These are phyloP conservation scores for Caenorhabditis wallacei DNA, from an alignment of 2,888 invertebrate species.

Conservation along the genomic window DNA sequence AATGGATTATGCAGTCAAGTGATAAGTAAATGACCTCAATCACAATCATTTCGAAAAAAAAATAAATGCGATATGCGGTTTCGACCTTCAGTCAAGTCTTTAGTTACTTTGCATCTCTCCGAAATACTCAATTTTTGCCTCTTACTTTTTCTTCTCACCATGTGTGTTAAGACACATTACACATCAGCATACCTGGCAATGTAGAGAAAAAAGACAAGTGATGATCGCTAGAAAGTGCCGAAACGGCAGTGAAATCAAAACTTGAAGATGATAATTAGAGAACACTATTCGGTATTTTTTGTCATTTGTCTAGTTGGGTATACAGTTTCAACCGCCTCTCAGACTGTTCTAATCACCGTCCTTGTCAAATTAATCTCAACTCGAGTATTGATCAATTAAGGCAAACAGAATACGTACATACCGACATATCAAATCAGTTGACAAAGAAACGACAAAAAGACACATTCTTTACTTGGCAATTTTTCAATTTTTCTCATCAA, in stretches of 20 bases:
- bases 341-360: slow-evolving; percentile 26
- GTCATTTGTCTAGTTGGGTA: neutral
- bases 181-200: slow-evolving; percentile 53
- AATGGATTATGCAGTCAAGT: slow-evolving; percentile 52
- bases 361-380: slow-evolving; percentile 34
- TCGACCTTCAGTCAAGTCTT: slow-evolving; percentile 25
- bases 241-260: slow-evolving; percentile 40
- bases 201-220: slow-evolving; percentile 15
- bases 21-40: slow-evolving; percentile 46
- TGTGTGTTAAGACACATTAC: slow-evolving; percentile 58
- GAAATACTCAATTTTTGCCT: slow-evolving; percentile 40
- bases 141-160: slow-evolving; percentile 27
- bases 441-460: slow-evolving; percentile 35
- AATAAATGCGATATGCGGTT: slow-evolving; percentile 21
- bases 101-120: slow-evolving; percentile 42
- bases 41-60: slow-evolving; percentile 18
- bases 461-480: slow-evolving; percentile 33
- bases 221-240: slow-evolving; percentile 22
- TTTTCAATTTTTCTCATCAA: neutral
- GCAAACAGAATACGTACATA: slow-evolving; percentile 35
- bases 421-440: slow-evolving; percentile 61
- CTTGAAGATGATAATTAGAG: slow-evolving; percentile 53
- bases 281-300: slow-evolving; percentile 15
- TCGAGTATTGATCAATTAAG: slow-evolving; percentile 58
- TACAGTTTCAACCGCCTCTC: neutral